Conservation (phyloP, 2,797 vertebrate species). For the Potorous gilbertii region DNA sequence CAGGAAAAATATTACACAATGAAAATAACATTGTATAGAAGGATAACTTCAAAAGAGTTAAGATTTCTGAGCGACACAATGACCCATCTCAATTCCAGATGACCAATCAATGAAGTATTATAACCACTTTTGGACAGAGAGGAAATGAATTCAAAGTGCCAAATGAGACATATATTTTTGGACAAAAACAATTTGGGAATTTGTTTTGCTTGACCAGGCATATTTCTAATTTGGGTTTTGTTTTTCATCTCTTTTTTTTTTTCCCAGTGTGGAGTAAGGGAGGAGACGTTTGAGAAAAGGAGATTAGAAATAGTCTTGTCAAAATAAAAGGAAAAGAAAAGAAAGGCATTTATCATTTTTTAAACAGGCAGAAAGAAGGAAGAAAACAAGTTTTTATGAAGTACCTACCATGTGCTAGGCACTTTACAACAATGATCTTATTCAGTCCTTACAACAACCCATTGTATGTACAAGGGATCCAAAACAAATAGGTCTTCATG, state of each 20-base stretch:
- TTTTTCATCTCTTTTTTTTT: background rate
- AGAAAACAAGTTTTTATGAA: background rate
- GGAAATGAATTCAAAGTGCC: background rate
- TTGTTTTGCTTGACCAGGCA: background rate
- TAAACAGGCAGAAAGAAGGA: background rate
- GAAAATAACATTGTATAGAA: background rate
- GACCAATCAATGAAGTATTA: background rate
- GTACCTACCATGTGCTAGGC: background rate
- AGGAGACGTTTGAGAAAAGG: background rate
- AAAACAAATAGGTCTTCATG: background rate
- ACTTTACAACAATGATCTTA: background rate
- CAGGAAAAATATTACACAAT: background rate
- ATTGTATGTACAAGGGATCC: background rate
- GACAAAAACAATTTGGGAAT: background rate
- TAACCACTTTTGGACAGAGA: background rate
- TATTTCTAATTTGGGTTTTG: background rate
- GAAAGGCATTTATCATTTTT: background rate
- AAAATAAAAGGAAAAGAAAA: background rate
- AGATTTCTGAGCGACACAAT: background rate
- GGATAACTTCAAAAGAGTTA: background rate
- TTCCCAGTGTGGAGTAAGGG: background rate
- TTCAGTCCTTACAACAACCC: background rate
- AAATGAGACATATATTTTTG: background rate
- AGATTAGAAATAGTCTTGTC: background rate
- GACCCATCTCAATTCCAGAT: background rate